Evolutionary conservation across 35 echinoderm and acorn worm genomes (phyloP), one percentile per base, ranked within the genome.

Genomic region (Apostichopus parvimensis): DNA sequence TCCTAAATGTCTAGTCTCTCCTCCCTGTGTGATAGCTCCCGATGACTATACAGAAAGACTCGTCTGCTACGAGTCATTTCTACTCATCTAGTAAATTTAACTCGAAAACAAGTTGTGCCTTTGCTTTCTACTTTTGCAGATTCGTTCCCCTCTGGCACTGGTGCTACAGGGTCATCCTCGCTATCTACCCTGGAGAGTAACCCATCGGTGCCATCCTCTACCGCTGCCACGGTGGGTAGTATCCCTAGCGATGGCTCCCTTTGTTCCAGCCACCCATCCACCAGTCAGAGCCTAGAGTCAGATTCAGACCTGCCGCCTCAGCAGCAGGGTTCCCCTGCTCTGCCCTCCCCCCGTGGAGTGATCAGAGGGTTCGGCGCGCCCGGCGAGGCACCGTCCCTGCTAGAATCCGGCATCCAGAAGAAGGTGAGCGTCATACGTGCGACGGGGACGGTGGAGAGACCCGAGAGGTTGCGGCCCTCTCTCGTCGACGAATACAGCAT

Each of bases 371-470:
- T 21, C 6, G 53, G 55, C 58, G 24, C n/a, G 25, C 81, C 81
- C 1, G 54, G 81, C 17, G 81, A 84, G 2, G 55, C 54, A 13
- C 55, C 81, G 6, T 20, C 81, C 17, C 54, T 84, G 6, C 81
- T 14, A 72, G 86, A 88, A 18, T 53, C 72, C 7, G 76, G 76
- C 26, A 91, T 91, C 18, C 60, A 94, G 26, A 93, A 95, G 73
- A 92, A 92, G 71, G 96, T 98, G 7, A 94, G 92, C 62, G 96
- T 98, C 5, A 98, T 98, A 15, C 92, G 96, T 4, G 94, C 96
- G 8, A 95, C 94, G 0, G 96, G 96, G 21, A 83, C 92, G 9
- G 96, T 95, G 22, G 94, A 98, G 23, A 87, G 93, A 54, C 78
- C 93, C 61, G 89, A 79, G 76, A 58, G 89, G 21, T n/a, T 91